Conservation (phyloP, 2,113 vertebrate genomes). For the Ciconia boyciana region DNA sequence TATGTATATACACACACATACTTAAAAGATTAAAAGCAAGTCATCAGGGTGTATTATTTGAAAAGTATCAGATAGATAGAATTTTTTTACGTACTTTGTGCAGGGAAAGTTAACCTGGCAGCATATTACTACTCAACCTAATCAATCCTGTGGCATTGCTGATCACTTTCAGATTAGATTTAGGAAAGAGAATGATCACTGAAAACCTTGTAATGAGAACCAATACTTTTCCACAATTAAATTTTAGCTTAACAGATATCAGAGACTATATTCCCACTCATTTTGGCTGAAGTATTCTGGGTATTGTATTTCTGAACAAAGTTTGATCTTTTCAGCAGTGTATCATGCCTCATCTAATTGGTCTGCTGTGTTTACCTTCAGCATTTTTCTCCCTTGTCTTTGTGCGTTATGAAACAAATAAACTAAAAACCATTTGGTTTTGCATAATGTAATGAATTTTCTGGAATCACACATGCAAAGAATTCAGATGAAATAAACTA, state of each 20-base stretch:
- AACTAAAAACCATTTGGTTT: background rate
- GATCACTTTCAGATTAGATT: constrained; percentile 33
- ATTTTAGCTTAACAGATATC: background rate
- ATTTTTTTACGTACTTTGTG: background rate
- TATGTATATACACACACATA: background rate
- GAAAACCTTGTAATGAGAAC: background rate
- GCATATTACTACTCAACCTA: background rate
- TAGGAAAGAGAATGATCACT: background rate
- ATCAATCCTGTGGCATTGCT: background rate
- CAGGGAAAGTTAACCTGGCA: background rate
- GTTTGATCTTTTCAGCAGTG: background rate
- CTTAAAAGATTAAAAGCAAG: background rate
- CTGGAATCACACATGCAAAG: background rate
- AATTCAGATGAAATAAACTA: background rate
- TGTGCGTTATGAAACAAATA: background rate
- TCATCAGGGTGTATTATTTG: background rate
- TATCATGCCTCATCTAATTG: background rate
- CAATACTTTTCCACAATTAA: background rate
- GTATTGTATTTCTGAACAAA: background rate
- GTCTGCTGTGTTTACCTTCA: background rate
- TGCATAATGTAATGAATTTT: background rate
- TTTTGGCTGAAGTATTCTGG: background rate
- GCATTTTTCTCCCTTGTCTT: background rate
- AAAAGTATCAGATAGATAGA: background rate
- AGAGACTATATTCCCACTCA: background rate